These are phyloP conservation scores for Marmota flaviventris DNA, from an alignment of 2,113 vertebrate species.

Conservation along the genomic window DNA sequence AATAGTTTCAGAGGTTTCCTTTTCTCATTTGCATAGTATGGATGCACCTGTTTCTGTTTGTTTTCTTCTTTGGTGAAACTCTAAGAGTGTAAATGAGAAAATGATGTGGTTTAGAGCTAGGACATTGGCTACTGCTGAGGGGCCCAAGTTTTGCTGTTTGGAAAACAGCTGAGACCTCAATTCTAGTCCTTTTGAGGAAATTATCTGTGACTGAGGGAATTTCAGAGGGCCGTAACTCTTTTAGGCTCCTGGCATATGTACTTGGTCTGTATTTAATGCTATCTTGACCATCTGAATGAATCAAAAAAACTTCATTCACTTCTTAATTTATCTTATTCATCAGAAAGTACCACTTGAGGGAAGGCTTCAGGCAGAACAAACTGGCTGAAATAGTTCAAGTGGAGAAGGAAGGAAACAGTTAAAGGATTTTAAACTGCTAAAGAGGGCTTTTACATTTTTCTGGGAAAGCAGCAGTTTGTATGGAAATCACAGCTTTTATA, in stretches of 20 bases:
- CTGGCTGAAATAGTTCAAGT: neutral
- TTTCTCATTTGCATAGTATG: slow-evolving; percentile 74
- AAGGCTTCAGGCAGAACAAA: neutral
- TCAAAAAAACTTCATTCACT: neutral
- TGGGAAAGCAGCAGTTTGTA: slow-evolving; percentile 63
- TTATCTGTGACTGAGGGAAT: neutral
- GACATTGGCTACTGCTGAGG: neutral
- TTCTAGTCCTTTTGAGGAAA: neutral
- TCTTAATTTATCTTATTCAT: slow-evolving; percentile 27
- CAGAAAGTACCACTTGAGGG: neutral
- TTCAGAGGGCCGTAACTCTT: neutral
- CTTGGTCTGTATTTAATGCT: neutral
- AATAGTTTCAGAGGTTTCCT: slow-evolving; percentile 76
- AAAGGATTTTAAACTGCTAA: slow-evolving; percentile 65
- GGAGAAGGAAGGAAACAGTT: slow-evolving; percentile 67
- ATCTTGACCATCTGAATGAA: neutral
- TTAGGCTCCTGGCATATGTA: neutral
- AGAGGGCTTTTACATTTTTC: slow-evolving; percentile 54
- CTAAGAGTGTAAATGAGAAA: neutral
- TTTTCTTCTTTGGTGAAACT: slow-evolving; percentile 44
- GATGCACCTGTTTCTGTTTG: slow-evolving; percentile 78
- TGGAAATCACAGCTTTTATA: slow-evolving; percentile 78
- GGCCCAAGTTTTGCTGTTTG: neutral
- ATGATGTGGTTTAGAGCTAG: neutral
- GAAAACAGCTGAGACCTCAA: neutral